Evolutionary conservation across 2,113 vertebrate species (phyloP), one percentile per base, ranked within the genome.

Genomic region (Microtus richardsoni): DNA sequence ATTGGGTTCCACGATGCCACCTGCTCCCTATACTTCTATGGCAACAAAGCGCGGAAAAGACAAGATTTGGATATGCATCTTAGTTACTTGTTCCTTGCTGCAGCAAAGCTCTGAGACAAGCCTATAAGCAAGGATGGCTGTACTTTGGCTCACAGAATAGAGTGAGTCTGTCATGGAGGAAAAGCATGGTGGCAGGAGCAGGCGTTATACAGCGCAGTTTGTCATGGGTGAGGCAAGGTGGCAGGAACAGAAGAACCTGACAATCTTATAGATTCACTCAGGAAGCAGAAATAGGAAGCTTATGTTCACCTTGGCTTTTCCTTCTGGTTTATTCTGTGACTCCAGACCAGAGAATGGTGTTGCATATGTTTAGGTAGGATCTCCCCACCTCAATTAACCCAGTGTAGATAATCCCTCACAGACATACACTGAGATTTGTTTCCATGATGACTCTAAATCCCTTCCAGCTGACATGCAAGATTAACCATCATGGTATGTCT

Each of bases 1-100:
- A 4, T 4, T 10, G 26, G 10, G 7, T 14, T 19, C 0, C 3
- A n/a, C 19, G 5, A 0, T 12, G 6, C 10, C 66, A 4, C 2
- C 10, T 22, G 71, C 49, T 12, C 19, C 16, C 17, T 9, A 0
- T 1, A 0, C 28, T 64, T 60, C 73, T 54, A 9, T 39, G 5
- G n/a, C 3, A 39, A 49, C 5, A 2, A 4, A 24, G 19, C 44
- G 11, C 44, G 16, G 30, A 30, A 24, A 47, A 49, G 44, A 73
- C 2, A 19, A 7, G 47, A 4, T 54, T 79, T 60, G 13, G n/a
- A 2, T 36, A 66, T 44, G 7, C 11, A 28, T 41, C 62, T 39
- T 60, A 39, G 54, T 39, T 60, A 60, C 58, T 28, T 41, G n/a
- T 83, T 3, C 16, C n/a, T 62, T 83, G 24, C 58, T 83, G 22